Conservation (phyloP, 1,140 invertebrate genomes). For the Ericerus pela region DNA sequence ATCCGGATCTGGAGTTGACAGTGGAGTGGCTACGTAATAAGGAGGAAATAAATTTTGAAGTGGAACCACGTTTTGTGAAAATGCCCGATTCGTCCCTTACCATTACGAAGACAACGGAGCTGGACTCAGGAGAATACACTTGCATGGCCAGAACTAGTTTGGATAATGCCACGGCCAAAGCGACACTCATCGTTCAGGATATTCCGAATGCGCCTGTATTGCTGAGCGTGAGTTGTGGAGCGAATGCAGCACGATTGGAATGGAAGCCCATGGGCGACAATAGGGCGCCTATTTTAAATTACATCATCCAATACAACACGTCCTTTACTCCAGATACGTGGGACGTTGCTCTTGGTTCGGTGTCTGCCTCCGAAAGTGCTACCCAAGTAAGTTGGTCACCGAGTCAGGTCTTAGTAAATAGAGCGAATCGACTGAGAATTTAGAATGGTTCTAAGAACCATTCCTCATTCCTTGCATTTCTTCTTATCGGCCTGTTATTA, state of each 20-base stretch:
- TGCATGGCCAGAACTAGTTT: constrained; percentile 85
- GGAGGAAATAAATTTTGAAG: constrained; percentile 71
- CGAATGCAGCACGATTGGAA: constrained; percentile 51
- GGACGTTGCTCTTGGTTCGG: constrained; percentile 56
- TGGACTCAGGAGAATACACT: constrained; percentile 89
- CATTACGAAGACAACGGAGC: constrained; percentile 82
- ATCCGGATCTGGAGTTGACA: constrained; percentile 56
- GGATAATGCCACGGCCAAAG: constrained; percentile 65
- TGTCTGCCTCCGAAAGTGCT: constrained; percentile 62
- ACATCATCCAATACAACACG: constrained; percentile 86
- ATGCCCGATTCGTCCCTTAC: constrained; percentile 82
- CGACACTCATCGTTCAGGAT: constrained; percentile 89
- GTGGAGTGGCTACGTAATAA: constrained; percentile 83
- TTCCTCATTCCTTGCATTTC: too few relatives aligned
- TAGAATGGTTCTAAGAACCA: too few relatives aligned
- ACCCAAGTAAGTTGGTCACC: too few relatives aligned
- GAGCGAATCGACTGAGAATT: too few relatives aligned
- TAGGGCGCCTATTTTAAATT: constrained; percentile 81
- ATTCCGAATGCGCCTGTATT: constrained; percentile 78
- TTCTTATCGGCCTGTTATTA: too few relatives aligned
- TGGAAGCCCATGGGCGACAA: constrained; percentile 88
- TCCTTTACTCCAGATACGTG: constrained; percentile 85
- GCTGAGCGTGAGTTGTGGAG: constrained; percentile 46
- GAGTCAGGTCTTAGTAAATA: too few relatives aligned
- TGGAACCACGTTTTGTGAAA: constrained; percentile 63